Evolutionary conservation across 2,113 vertebrate genomes (phyloP).

Genomic region (Cyprinodon brontotheroides): DNA sequence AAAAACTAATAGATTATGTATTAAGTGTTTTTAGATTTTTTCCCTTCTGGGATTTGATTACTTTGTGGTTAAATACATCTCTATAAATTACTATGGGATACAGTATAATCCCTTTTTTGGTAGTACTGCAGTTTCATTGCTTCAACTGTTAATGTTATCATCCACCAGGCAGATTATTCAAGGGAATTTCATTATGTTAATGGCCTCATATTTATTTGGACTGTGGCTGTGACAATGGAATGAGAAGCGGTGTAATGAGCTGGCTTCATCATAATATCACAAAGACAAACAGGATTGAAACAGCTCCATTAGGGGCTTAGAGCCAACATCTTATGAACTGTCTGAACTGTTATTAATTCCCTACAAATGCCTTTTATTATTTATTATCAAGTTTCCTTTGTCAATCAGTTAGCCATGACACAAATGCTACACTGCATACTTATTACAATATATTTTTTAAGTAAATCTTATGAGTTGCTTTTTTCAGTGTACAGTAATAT

Average conservation of each 20-base stretch:
- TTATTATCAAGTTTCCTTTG: neutral
- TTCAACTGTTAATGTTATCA: constrained; percentile 1
- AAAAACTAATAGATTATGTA: constrained; percentile 7
- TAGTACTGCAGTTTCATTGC: neutral
- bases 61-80: neutral
- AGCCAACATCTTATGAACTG: constrained; percentile 14
- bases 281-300: constrained; percentile 12
- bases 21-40: neutral
- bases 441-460: no score
- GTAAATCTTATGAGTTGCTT: no score
- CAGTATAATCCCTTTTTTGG: constrained; percentile 4
- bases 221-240: constrained; percentile 7
- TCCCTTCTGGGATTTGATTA: constrained; percentile 7
- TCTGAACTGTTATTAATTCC: constrained; percentile 2
- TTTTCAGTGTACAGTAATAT: neutral
- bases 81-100: neutral
- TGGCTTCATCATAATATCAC: constrained; percentile 4
- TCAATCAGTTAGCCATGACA: neutral
- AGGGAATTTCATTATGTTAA: constrained; percentile 29
- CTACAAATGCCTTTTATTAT: neutral
- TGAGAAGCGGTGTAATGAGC: constrained; percentile 13
- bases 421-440: no score
- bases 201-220: constrained; percentile 23
- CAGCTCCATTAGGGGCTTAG: neutral
- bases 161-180: constrained; percentile 26